Evolutionary conservation across 1,140 invertebrate species (phyloP).

Genomic region (Gyrodactylus bullatarudis): DNA sequence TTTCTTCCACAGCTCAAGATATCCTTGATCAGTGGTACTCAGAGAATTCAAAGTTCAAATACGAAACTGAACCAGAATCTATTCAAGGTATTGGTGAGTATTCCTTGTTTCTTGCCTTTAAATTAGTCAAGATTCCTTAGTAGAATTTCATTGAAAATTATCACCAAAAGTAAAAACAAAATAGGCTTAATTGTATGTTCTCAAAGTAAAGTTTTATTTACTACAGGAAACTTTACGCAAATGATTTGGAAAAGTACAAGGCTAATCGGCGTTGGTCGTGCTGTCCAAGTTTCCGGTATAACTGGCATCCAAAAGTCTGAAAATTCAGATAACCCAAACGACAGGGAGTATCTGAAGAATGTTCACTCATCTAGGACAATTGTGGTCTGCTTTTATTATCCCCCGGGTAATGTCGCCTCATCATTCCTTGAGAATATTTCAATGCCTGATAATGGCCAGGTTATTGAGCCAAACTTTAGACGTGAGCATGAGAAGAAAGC

Average conservation of each 20-base stretch:
- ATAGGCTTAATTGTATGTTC: background rate
- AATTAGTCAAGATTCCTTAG: no score
- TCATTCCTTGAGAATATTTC: slow-evolving; percentile 35
- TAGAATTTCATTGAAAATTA: background rate
- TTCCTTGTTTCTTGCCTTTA: background rate
- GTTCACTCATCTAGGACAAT: slow-evolving; percentile 27
- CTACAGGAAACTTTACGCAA: slow-evolving; percentile 16
- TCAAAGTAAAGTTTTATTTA: background rate
- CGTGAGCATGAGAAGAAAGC: background rate
- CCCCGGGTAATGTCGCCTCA: slow-evolving; percentile 40
- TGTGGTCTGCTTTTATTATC: slow-evolving; percentile 46
- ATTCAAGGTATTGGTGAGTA: slow-evolving; percentile 3
- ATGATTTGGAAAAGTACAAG: slow-evolving; percentile 33
- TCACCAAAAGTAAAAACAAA: no score
- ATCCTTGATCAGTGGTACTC: slow-evolving; percentile 8
- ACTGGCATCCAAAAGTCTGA: background rate
- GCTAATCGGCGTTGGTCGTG: slow-evolving; percentile 37
- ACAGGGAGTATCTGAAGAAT: slow-evolving; percentile 21
- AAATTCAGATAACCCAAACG: background rate
- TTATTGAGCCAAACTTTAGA: background rate
- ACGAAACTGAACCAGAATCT: background rate
- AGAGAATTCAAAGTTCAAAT: slow-evolving; percentile 7
- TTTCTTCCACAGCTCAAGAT: slow-evolving; percentile 4
- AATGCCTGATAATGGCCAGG: background rate
- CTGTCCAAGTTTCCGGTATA: slow-evolving; percentile 12